Evolutionary conservation across 2,888 invertebrate genomes (phyloP).

Genomic region (Drosophila antonietae): DNA sequence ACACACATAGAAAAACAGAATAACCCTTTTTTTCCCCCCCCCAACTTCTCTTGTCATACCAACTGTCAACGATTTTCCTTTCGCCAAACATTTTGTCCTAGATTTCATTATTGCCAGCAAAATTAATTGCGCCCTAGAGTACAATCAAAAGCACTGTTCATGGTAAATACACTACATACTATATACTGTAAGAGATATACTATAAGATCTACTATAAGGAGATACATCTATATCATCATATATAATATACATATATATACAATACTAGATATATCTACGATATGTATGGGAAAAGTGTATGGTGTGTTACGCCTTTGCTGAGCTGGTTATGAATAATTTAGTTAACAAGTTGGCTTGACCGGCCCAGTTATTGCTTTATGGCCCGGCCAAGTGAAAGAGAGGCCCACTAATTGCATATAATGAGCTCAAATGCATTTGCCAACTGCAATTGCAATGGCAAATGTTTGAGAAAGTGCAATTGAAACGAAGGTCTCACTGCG

Average conservation of each 20-base stretch:
- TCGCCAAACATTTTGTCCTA: slow-evolving; percentile 75
- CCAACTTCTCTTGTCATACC: slow-evolving; percentile 30
- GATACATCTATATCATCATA: no score
- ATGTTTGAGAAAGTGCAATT: slow-evolving; percentile 45
- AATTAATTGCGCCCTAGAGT: slow-evolving; percentile 67
- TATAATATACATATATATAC: no score
- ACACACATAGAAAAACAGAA: slow-evolving; percentile 5
- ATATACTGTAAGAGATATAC: slow-evolving; percentile 2
- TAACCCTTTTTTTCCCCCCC: no score
- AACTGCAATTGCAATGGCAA: slow-evolving; percentile 29
- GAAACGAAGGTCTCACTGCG: slow-evolving; percentile 27
- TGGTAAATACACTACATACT: neutral
- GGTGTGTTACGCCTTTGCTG: slow-evolving; percentile 19
- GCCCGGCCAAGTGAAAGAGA: slow-evolving; percentile 36
- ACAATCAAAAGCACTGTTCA: slow-evolving; percentile 22
- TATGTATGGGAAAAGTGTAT: neutral
- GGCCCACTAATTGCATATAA: slow-evolving; percentile 60
- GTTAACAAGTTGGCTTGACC: slow-evolving; percentile 62
- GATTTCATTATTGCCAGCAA: slow-evolving; percentile 79
- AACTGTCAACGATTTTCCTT: slow-evolving; percentile 75
- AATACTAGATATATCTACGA: no score
- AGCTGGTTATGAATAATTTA: slow-evolving; percentile 62
- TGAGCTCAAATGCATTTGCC: slow-evolving; percentile 48
- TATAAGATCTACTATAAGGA: no score
- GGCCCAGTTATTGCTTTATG: slow-evolving; percentile 31